These are phyloP conservation scores for Harpegnathos saltator DNA, from an alignment of 1,140 invertebrate species.

Conservation along the genomic window DNA sequence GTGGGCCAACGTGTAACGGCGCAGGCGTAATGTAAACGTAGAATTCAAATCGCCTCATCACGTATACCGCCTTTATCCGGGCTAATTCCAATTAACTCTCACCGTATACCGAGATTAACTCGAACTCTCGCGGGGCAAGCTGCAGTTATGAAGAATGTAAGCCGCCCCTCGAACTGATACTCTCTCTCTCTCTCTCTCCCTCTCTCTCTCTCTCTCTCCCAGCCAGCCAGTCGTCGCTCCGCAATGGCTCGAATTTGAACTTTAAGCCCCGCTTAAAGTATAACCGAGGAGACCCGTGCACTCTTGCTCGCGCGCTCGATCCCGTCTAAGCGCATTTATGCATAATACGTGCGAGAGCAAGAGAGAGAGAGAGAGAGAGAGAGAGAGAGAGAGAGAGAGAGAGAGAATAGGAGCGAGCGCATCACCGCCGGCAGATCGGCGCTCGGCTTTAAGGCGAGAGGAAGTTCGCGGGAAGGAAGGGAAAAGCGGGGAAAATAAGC, in stretches of 20 bases:
- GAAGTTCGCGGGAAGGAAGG: background rate
- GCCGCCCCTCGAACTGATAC: slow-evolving; percentile 41
- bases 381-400: background rate
- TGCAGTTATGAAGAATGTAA: slow-evolving; percentile 53
- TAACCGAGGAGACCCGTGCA: background rate
- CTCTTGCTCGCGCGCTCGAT: background rate
- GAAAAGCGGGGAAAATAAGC: background rate
- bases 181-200: too few species aligned
- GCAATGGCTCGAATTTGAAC: slow-evolving; percentile 35
- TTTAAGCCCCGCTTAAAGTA: slow-evolving; percentile 42
- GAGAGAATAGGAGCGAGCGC: too few species aligned
- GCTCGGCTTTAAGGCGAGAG: background rate
- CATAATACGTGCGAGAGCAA: slow-evolving; percentile 6
- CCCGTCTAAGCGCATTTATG: background rate
- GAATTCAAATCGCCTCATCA: slow-evolving; percentile 32
- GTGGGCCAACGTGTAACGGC: background rate
- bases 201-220: too few species aligned
- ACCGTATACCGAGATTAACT: slow-evolving; percentile 40
- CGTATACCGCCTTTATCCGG: slow-evolving; percentile 21
- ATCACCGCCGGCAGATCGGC: background rate
- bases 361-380: background rate
- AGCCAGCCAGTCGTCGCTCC: slow-evolving; percentile 17
- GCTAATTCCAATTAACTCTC: slow-evolving; percentile 58
- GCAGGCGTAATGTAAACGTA: background rate
- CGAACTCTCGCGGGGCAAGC: slow-evolving; percentile 25